Percentiles rank a stretch among this genome's conserved stretches.
These are phyloP conservation scores for Diprion similis DNA, from an alignment of 1,140 invertebrate species.

Conservation along the genomic window DNA sequence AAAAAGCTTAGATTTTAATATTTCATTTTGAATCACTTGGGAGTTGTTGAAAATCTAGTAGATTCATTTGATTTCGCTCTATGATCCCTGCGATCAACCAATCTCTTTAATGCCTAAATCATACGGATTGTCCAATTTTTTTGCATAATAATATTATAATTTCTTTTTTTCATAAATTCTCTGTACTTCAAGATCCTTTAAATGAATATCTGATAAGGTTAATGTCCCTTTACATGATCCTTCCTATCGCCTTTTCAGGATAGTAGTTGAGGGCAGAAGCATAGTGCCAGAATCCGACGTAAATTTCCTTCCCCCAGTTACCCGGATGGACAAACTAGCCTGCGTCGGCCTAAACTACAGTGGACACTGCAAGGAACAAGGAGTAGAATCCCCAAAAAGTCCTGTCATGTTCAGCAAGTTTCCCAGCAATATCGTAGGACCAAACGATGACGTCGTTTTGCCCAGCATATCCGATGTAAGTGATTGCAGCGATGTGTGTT, in stretches of 20 bases:
- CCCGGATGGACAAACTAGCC: slow-evolving; percentile 77
- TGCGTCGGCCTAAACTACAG: slow-evolving; percentile 83
- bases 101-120: no score
- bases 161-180: not conserved
- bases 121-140: not conserved
- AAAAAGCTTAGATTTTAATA: no score
- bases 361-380: slow-evolving; percentile 82
- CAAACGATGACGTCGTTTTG: slow-evolving; percentile 73
- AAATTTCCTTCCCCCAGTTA: slow-evolving; percentile 70
- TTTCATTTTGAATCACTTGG: no score
- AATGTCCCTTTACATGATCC: not conserved
- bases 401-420: slow-evolving; percentile 86
- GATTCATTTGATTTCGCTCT: no score
- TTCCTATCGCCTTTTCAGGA: slow-evolving; percentile 50
- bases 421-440: slow-evolving; percentile 78
- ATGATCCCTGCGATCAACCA: no score
- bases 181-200: not conserved
- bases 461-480: slow-evolving; percentile 72
- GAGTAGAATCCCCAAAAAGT: slow-evolving; percentile 71
- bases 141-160: not conserved
- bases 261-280: slow-evolving; percentile 65
- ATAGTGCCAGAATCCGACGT: slow-evolving; percentile 62
- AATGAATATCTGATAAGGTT: slow-evolving; percentile 14
- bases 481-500: slow-evolving; percentile 25
- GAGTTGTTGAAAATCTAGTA: no score